Evolutionary conservation across 2,797 vertebrate species (phyloP).

Genomic region (Cirrhinus molitorella): DNA sequence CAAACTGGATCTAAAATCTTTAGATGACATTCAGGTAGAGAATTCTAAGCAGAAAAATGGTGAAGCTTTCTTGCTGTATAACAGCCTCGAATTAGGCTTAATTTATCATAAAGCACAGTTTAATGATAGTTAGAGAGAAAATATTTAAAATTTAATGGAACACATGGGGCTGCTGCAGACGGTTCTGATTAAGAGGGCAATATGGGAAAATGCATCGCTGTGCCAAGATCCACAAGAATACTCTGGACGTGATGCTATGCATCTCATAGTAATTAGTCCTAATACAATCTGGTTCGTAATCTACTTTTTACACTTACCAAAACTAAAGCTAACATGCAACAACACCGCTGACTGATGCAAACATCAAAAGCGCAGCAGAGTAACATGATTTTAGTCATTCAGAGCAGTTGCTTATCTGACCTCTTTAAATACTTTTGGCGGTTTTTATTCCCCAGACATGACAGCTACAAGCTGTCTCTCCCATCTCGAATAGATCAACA

Average conservation of each 20-base stretch:
- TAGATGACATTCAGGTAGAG: background rate
- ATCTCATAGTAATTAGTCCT: background rate
- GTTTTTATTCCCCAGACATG: constrained; percentile 22
- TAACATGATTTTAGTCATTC: constrained; percentile 6
- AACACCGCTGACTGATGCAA: background rate
- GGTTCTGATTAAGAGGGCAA: constrained; percentile 17
- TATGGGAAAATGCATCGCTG: background rate
- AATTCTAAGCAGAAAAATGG: background rate
- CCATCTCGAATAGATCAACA: constrained; percentile 27
- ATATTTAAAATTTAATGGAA: constrained; percentile 32
- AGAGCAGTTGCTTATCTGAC: constrained; percentile 45
- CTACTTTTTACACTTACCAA: constrained; percentile 12
- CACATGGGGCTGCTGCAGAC: background rate
- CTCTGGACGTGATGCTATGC: background rate
- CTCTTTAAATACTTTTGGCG: constrained; percentile 19
- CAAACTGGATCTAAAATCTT: background rate
- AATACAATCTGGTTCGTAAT: constrained; percentile 11
- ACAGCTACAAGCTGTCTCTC: constrained; percentile 39
- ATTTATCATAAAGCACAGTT: background rate
- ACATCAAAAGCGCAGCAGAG: background rate
- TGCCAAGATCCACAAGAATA: constrained; percentile 18
- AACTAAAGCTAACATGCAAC: background rate
- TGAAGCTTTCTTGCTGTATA: background rate
- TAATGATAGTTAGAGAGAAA: constrained; percentile 19
- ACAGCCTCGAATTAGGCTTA: background rate